Conservation (phyloP, 30 jellyfish, hydroid and myxozoan species). For the Pseudorhiza aurosa region DNA sequence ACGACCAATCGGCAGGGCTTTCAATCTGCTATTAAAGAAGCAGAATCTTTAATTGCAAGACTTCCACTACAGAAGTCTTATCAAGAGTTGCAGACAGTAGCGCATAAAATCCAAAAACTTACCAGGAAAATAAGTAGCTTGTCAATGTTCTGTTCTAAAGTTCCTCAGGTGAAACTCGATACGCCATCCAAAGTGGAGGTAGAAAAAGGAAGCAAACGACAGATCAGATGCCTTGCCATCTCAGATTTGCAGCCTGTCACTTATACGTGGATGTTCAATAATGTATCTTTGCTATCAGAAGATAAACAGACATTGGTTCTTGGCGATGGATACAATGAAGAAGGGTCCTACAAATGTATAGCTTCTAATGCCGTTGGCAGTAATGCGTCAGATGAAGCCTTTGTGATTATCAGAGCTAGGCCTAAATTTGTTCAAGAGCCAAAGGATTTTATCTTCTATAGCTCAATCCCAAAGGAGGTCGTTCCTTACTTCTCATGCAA, state of each 20-base stretch:
- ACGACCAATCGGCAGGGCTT: neutral
- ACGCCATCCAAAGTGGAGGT: conserved; percentile 4
- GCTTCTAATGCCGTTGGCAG: conserved; percentile 45
- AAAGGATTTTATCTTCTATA: conserved; percentile 19
- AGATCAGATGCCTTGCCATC: conserved; percentile 23
- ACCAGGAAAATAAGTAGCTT: neutral
- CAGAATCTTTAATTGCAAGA: neutral
- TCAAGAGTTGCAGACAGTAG: neutral
- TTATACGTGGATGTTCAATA: conserved; percentile 44
- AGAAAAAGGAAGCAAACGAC: neutral
- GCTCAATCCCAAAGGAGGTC: conserved; percentile 32
- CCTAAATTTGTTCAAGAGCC: conserved; percentile 54
- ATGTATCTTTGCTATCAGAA: conserved; percentile 31
- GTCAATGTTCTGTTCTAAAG: conserved; percentile 41
- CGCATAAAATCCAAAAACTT: neutral
- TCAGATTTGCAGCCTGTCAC: conserved; percentile 26
- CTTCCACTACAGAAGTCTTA: neutral
- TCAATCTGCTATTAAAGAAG: neutral
- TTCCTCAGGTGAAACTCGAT: conserved; percentile 43
- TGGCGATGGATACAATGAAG: conserved; percentile 16
- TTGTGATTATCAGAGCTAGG: conserved; percentile 19
- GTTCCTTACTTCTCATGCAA: conserved; percentile 54
- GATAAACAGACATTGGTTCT: conserved; percentile 2
- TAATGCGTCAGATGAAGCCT: conserved; percentile 35
- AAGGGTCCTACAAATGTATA: conserved; percentile 57